Percentiles rank a stretch among this genome's conserved stretches.
phyloP scores from a whole-genome alignment of 2,888 invertebrate species.

The Vesta saturnalis region DNA sequence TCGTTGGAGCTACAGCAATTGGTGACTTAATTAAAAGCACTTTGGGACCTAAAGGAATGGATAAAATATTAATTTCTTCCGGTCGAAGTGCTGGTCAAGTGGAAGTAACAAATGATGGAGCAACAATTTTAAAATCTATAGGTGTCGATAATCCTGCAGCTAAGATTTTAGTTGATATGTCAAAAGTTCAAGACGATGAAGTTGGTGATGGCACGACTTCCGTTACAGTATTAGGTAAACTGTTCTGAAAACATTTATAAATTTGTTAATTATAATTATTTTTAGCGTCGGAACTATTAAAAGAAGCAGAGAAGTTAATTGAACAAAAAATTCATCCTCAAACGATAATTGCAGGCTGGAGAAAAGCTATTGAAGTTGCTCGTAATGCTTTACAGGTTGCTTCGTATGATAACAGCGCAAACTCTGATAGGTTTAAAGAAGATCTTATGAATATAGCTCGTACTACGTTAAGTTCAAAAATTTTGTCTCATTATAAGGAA shows the following conservation, averaged over 20 bases:
- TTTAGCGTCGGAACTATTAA: conserved; percentile 88
- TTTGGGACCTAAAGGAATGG: conserved; percentile 99
- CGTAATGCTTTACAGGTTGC: conserved; percentile 81
- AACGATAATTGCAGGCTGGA: conserved; percentile 96
- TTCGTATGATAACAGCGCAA: conserved; percentile 84
- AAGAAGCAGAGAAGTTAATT: conserved; percentile 94
- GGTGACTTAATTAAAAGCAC: conserved; percentile 99
- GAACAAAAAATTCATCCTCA: conserved; percentile 97
- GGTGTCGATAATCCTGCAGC: conserved; percentile 99
- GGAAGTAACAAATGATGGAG: conserved; percentile 99
- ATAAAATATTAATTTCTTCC: conserved; percentile 84
- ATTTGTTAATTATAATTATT: neutral
- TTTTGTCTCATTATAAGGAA: conserved; percentile 96
- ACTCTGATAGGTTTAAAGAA: conserved; percentile 80
- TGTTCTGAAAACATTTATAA: conserved; percentile 30
- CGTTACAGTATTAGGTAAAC: conserved; percentile 86
- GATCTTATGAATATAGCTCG: conserved; percentile 97
- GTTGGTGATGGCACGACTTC: conserved; percentile 99
- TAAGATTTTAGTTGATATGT: conserved; percentile 98
- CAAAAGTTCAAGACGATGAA: conserved; percentile 98
- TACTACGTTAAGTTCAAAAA: conserved; percentile 98
- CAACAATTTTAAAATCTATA: conserved; percentile 95
- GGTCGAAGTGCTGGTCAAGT: conserved; percentile 86
- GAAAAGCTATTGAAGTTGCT: conserved; percentile 87
- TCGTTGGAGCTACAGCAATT: conserved; percentile 98